Evolutionary conservation across 2,113 vertebrate species (phyloP), one percentile per base, ranked within the genome.

Genomic region (Hypomesus transpacificus): DNA sequence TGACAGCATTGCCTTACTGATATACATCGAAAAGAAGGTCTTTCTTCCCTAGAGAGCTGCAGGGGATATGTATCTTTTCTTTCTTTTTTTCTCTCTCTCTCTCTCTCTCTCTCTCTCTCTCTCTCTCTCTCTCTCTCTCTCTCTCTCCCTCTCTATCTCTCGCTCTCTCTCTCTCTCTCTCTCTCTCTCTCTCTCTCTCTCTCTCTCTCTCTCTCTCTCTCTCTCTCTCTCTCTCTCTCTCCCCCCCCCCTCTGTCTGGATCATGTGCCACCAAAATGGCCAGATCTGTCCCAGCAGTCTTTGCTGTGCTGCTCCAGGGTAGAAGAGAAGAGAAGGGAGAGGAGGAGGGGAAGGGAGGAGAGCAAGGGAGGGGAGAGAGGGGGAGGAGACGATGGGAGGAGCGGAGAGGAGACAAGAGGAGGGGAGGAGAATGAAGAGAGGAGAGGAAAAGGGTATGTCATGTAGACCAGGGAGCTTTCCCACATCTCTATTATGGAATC

Each of bases 181-280:
- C 13, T 53, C 58, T 60, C 58, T 26, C 58, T 14, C 58, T 3
- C 21, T 13, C n/a, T 58, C 56, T 58, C n/a, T 58, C 56, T 58
- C 56, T 20, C 16, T 58, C 56, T n/a, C n/a, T 58, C 56, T 58
- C 56, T n/a, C 17, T 20, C 56, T 20, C 56, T n/a, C 17, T 58
- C 56, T 22, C 59, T 18, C 3, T 5, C 24, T 21, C 59, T 18
- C 59, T 61, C 59, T 5, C 60, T 61, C 24, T 28, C 26, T 24
- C 60, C 24, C 60, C 14, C 20, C 59, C 73, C 77, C 70, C 9
- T 34, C 58, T 22, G 68, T 22, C 51, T 24, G n/a, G 3, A 66
- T 88, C 92, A 89, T 87, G 83, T 92, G 91, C 81, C 88, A 78
- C 86, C 87, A 90, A 88, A 83, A 82, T 91, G 80, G 80, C 80